Base-by-base conservation (phyloP, 2,113 vertebrate species). In the Willisornis vidua region DNA sequence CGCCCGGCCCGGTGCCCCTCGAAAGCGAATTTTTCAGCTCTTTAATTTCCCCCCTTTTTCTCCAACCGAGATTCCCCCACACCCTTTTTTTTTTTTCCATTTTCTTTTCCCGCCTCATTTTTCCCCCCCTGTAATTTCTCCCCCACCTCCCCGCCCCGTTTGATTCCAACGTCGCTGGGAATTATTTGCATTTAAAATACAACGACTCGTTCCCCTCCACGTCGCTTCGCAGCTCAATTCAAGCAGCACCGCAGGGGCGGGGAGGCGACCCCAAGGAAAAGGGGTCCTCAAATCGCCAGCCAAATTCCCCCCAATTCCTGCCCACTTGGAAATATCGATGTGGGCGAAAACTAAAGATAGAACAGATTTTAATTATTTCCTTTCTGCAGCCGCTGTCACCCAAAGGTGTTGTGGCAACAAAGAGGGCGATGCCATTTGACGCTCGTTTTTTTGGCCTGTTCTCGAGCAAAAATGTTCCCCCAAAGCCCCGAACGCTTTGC, bases 371-470 rank as follows among this genome's bases (percentile, higher is more conserved):
- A 28, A 74, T 46, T 1, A 52, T 85, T 90, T 87, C 14, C 12
- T 66, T 19, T 33, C 67, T 7, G 29, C 35, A 2, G 39, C 51
- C 82, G 71, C 66, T 76, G 79, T 51, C 90, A 93, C 92, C 87
- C 77, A 28, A 95, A 96, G 92, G 90, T 89, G 85, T 12, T 39
- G 66, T 4, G 51, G 87, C 90, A 94, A 97, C 94, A 97, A 97
- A 96, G 90, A 72, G 89, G 6, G 41, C 5, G 41, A 15, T 43
- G 41, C 41, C 24, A 28, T 88, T 92, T 54, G 62, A 83, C 13
- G 10, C 55, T 83, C 17, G 5, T 13, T 66, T 89, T 91, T 95
- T 95, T 93, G 94, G 92, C 95, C 95, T 96, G 51, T 85, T 92
- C 85, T 57, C 18, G 9, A 29, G 48, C 57, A 41, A 41, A 91